Conservation (phyloP, 2,888 invertebrate species). For the Drosophila prolongata region DNA sequence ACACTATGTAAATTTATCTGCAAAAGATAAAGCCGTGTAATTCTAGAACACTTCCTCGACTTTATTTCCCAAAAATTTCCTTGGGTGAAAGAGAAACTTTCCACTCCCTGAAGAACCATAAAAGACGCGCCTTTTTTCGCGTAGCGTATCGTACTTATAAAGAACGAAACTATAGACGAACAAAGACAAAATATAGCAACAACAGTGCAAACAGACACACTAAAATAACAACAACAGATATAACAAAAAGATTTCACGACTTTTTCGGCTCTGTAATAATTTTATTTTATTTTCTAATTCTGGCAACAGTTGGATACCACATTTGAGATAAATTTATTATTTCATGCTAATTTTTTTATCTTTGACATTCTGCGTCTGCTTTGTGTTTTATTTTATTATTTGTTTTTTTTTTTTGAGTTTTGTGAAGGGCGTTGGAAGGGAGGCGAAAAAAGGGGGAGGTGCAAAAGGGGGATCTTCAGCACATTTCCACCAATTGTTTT, state of each 20-base stretch:
- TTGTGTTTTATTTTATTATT: too few species aligned
- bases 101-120: constrained; percentile 2
- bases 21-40: not conserved
- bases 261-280: constrained; percentile 35
- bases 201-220: not conserved
- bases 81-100: constrained; percentile 4
- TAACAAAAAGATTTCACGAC: constrained; percentile 7
- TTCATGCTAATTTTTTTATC: constrained; percentile 57
- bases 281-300: constrained; percentile 23
- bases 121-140: not conserved
- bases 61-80: not conserved
- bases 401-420: not conserved
- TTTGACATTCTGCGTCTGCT: constrained; percentile 18
- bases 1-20: not conserved
- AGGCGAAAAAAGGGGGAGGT: not conserved
- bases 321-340: constrained; percentile 48
- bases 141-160: constrained; percentile 31
- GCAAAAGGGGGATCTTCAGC: constrained; percentile 9
- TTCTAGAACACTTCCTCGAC: not conserved
- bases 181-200: constrained; percentile 11
- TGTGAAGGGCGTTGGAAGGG: constrained; percentile 21
- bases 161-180: constrained; percentile 15
- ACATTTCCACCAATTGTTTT: constrained; percentile 58
- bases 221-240: constrained; percentile 10
- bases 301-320: constrained; percentile 6